Evolutionary conservation across 2,797 vertebrate genomes (phyloP).

Genomic region (Channa striata): DNA sequence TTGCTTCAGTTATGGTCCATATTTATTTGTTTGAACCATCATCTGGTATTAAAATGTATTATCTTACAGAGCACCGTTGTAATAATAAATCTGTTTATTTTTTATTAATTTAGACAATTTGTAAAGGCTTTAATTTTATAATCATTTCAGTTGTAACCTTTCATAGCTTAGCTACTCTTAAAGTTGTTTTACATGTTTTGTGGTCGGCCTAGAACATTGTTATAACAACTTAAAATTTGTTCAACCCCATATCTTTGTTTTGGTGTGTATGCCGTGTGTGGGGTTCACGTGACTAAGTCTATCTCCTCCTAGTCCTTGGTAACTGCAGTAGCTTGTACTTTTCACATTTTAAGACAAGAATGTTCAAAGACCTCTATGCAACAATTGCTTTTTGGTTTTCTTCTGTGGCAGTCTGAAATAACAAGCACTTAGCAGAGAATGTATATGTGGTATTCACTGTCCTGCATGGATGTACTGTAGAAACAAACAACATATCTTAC

Average conservation of each 20-base stretch:
- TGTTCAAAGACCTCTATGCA: constrained; percentile 81
- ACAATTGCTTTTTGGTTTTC: constrained; percentile 66
- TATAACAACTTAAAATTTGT: constrained; percentile 17
- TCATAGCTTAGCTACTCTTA: background rate
- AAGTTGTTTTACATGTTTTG: constrained; percentile 2
- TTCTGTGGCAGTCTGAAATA: constrained; percentile 63
- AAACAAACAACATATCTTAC: constrained; percentile 41
- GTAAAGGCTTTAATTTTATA: background rate
- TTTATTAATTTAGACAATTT: constrained; percentile 28
- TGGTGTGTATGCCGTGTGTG: constrained; percentile 1
- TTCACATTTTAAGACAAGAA: constrained; percentile 68
- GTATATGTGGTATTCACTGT: constrained; percentile 60
- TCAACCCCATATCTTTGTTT: background rate
- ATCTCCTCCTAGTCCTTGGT: constrained; percentile 38
- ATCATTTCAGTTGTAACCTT: constrained; percentile 25
- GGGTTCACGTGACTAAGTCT: constrained; percentile 16
- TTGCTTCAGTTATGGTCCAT: constrained; percentile 26
- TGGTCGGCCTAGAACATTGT: constrained; percentile 11
- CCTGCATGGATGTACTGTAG: constrained; percentile 56
- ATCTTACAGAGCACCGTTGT: constrained; percentile 40
- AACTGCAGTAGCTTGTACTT: constrained; percentile 50
- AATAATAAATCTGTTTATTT: constrained; percentile 28
- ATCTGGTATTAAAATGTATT: constrained; percentile 37
- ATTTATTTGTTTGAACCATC: constrained; percentile 61
- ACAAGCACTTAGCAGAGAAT: constrained; percentile 72